Base-by-base conservation (phyloP, 2,888 invertebrate genomes). In the Pomacea canaliculata region DNA sequence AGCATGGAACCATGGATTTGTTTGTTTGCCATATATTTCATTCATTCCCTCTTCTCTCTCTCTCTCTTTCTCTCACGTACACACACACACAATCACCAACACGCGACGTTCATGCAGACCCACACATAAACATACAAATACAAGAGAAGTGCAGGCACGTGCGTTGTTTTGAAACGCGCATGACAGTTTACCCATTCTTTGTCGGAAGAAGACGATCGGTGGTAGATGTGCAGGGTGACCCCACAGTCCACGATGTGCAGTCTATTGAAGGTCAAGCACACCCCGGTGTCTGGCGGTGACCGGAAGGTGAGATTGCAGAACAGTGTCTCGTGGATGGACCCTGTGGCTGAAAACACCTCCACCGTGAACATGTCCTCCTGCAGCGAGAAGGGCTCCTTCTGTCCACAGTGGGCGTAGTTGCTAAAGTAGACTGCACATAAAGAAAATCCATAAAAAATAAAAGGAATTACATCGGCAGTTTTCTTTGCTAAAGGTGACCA, bases 281-380 rank as follows among this genome's bases (percentile, higher is more conserved):
- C 72, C 71, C 84, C 81, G 46, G 83, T 81, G 48, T 82, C 81
- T 12, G 77, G 23, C 19, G 79, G 79, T 1, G 85, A 81, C 74
- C 82, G 81, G 78, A 86, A 85, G 49, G 80, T 82, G 70, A 86
- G 79, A 19, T 75, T 76, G 76, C 86, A 86, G n/a, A 70, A 71
- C 16, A 82, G 71, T 13, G 81, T 83, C 70, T 85, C 82, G 69
- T 85, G 84, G 0, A 78, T 77, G 16, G 81, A 78, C 7, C 77
- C 82, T 37, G 84, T 83, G 12, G 81, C 82, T 56, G 51, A 56
- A 13, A 73, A 79, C 27, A 80, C 78, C 37, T 73, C 67, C 18
- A 82, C 71, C 1, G 73, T 77, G 69, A 79, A 79, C 13, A 68
- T 70, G 2, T 81, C 82, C 13, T 80, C 81, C 46, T 79, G 65